Evolutionary conservation across 2,888 invertebrate genomes (phyloP).

Genomic region (Oscheius sp.): DNA sequence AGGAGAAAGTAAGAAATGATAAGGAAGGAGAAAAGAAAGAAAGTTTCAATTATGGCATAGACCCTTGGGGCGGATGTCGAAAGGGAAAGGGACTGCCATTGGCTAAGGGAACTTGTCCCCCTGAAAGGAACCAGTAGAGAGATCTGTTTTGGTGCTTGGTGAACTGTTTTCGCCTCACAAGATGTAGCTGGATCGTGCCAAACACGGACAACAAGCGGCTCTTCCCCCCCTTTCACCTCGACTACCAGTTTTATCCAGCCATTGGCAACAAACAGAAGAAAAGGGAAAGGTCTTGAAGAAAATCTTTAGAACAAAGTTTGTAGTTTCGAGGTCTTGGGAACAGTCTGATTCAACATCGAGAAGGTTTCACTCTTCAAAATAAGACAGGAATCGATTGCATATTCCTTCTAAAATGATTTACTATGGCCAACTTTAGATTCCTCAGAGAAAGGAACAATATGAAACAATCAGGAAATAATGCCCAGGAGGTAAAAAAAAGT

Average conservation of each 20-base stretch:
- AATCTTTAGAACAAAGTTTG: background rate
- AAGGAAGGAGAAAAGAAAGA: too few relatives aligned
- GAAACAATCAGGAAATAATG: background rate
- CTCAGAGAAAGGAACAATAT: background rate
- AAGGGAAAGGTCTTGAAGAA: background rate
- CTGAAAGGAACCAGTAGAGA: constrained; percentile 14
- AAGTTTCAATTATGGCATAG: too few relatives aligned
- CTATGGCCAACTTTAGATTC: background rate
- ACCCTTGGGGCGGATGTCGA: constrained; percentile 4
- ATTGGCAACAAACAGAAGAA: constrained; percentile 5
- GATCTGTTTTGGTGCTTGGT: constrained; percentile 11
- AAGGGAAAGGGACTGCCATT: constrained; percentile 22
- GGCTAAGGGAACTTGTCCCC: background rate
- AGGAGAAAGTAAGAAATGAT: too few relatives aligned
- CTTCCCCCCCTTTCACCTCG: constrained; percentile 1
- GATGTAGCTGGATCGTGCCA: constrained; percentile 26
- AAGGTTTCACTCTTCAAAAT: background rate
- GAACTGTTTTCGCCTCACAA: constrained; percentile 27
- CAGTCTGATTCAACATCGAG: background rate
- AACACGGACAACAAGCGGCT: constrained; percentile 11
- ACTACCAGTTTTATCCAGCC: constrained; percentile 21
- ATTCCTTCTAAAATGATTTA: too few relatives aligned
- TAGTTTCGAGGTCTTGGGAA: too few relatives aligned
- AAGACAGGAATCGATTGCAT: background rate
- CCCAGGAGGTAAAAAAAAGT: background rate